Base-by-base conservation (phyloP, 37 sponge, comb jelly and placozoan species). In the Theonella swinhoei region DNA sequence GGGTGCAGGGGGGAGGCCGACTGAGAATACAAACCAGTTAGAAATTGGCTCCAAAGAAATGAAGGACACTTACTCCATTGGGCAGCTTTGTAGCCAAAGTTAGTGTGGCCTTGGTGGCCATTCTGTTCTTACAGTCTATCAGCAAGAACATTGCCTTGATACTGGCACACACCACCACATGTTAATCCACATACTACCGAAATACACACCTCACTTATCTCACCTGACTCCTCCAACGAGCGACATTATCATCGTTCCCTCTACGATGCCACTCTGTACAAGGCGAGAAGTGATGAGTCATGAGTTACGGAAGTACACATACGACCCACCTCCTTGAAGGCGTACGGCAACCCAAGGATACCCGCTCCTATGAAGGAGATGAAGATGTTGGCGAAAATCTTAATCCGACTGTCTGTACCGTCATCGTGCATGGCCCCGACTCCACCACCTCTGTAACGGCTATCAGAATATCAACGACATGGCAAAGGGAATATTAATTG, bases 321-420 rank as follows among this genome's bases (percentile, higher is more conserved):
- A 32, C 14, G 42, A 4, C 80, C 3, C 22, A 97, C 99, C 85
- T 98, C 96, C 83, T 86, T 95, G 89, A 95, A 98, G 29, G 99
- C 99, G 74, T 88, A 98, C 0, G 99, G 99, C 0, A 98, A 83
- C 4, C 96, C 99, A 0, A 98, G 83, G 38, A 98, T 91, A 1
- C 99, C 99, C 42, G 99, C 91, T 67, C 99, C 99, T 42, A 98
- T 88, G 80, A 98, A 98, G 0, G 99, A 91, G 23, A 98, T 98
- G 78, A 93, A 89, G 59, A 98, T 95, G 78, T 98, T 98, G 42
- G 90, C 99, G 60, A 94, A 98, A 22, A 94, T 80, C 47, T 95
- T 98, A 65, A 91, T 24, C 2, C 67, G 40, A 40, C 88, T 87
- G 67, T 66, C 20, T 0, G 92, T 91, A 1, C 88, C 88, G 28